Evolutionary conservation across 2,888 invertebrate species (phyloP), one percentile per base, ranked within the genome.

Genomic region (Galeopsomyia nigrocyanea): DNA sequence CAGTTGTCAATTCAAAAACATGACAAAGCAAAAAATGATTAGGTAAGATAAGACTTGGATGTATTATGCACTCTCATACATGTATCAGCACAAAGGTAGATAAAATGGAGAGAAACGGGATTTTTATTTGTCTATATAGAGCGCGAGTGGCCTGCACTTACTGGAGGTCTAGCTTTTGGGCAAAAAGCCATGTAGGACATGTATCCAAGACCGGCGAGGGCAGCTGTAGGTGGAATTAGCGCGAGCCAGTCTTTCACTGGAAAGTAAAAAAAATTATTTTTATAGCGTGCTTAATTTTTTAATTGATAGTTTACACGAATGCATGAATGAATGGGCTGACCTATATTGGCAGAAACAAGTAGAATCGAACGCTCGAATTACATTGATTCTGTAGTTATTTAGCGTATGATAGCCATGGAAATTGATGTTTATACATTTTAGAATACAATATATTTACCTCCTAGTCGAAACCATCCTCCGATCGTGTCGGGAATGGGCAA

Each of bases 381-480:
- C 7, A 19, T 21, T 5, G 19, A 21, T 56, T 67, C 9, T 39
- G 21, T 60, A 17, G 53, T 14, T 53, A 61, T 3, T 26, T 13
- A 61, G 31, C 47, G 1, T 21, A n/a, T 22, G 22, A 2, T 21
- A 26, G 16, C 17, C 39, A 39, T 10, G 39, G 16, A n/a, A 39
- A 47, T 53, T 19, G 13, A 22, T 13, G 22, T 53, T 17, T 26
- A n/a, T 16, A 26, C 5, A 14, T 22, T 39, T 39, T 39, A 39
- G n/a, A 56, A 26, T 7, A 31, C 0, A 62, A 62, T 57, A 58
- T 66, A 58, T 21, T 61, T 89, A 96, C 96, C 89, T 87, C 95
- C 93, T 77, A 96, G 89, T 81, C 90, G 91, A 87, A 96, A 95
- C 93, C 95, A 94, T 83, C 96, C 96, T 76, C 93, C 92, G 78